These are phyloP conservation scores for Orius insidiosus DNA, from an alignment of 1,140 invertebrate genomes.

Conservation along the genomic window DNA sequence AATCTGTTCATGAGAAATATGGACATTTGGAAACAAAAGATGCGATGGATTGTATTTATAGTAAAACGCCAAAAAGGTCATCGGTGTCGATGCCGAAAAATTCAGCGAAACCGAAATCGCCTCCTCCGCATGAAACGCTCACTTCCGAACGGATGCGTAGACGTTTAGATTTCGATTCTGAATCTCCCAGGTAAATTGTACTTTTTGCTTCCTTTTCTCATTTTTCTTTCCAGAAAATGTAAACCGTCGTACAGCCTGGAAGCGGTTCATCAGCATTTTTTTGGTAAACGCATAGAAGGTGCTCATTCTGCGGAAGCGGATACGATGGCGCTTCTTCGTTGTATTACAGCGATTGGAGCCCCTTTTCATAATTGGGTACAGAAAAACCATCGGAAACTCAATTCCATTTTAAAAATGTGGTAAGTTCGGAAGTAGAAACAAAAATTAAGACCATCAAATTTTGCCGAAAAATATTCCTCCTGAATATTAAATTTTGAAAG, in stretches of 20 bases:
- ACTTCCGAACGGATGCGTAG: too few species aligned
- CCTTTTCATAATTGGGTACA: slow-evolving; percentile 14
- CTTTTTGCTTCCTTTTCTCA: too few species aligned
- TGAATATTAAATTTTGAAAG: too few species aligned
- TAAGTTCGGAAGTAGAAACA: neutral
- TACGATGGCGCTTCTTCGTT: slow-evolving; percentile 7
- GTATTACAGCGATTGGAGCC: slow-evolving; percentile 5
- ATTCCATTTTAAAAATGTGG: slow-evolving; percentile 11
- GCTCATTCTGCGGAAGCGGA: slow-evolving; percentile 14
- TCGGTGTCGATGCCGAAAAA: too few species aligned
- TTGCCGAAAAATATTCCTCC: too few species aligned
- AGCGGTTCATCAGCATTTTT: slow-evolving; percentile 10
- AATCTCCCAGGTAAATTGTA: too few species aligned
- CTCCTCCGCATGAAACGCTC: too few species aligned
- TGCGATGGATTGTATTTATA: neutral
- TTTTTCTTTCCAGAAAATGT: slow-evolving; percentile 2
- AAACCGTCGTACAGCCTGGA: slow-evolving; percentile 11
- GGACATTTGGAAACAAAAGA: too few species aligned
- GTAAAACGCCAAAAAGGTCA: neutral
- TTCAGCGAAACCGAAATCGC: too few species aligned
- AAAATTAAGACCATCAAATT: neutral
- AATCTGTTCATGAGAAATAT: too few species aligned
- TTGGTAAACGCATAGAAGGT: neutral
- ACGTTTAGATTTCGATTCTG: too few species aligned
- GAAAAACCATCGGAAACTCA: slow-evolving; percentile 8